Evolutionary conservation across 2,113 vertebrate species (phyloP), one percentile per base, ranked within the genome.

Genomic region (Hassar affinis): DNA sequence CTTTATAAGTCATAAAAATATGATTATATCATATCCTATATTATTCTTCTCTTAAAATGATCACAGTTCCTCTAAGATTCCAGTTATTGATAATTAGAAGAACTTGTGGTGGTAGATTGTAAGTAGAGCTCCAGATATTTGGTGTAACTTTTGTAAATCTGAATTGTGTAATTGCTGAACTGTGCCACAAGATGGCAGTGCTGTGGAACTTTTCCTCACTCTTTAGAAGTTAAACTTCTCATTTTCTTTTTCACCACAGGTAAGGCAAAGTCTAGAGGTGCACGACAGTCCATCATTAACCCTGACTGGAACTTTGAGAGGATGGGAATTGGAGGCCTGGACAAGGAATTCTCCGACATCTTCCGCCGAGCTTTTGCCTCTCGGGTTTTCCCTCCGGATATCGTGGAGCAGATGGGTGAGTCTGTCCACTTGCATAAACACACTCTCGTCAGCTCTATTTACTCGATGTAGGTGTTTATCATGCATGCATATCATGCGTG

Each of bases 281-380:
- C 96, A 57, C 95, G 96, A 0, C 98, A 99, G 91, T 98, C 97
- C 2, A 99, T 99, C 92, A 99, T 99, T 92, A 98, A 96, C 89
- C 98, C 98, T 0, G 98, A 99, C 90, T 99, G 98, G 98, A 99
- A 99, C 88, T 99, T 99, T 90, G 98, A 99, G 93, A 96, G 94
- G 84, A 99, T 99, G 97, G 98, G 98, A 2, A 99, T 99, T 2
- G 98, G 98, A 11, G 98, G 98, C 78, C 94, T 99, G 2, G 98
- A 99, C 92, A 98, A 94, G 83, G 98, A 99, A 84, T 99, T 99
- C 85, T 99, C 98, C 0, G 97, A 95, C 85, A 99, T 99, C 89
- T 99, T 99, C 90, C 95, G 97, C 6, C 84, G 98, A 88, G 98
- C 98, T 10, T 99, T 99, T 82, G 98, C 98, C 83, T 99, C 98